Conservation (phyloP, 92 coral and sea anemone species). For the Umimayanthus chanpuru region DNA sequence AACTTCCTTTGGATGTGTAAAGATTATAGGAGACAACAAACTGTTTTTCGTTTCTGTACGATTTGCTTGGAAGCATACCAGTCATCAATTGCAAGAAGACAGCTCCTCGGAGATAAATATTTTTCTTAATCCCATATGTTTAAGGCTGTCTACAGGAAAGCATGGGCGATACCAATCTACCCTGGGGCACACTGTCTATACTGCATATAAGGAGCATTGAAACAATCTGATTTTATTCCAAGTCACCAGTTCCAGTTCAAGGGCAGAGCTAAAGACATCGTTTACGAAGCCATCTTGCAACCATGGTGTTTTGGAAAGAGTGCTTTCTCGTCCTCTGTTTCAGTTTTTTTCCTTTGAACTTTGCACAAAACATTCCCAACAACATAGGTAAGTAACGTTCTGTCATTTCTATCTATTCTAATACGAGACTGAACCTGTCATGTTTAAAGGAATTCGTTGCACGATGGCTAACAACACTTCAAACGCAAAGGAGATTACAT, state of each 20-base stretch:
- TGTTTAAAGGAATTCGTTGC: background rate
- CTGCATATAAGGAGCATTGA: constrained; percentile 24
- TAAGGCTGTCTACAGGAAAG: constrained; percentile 18
- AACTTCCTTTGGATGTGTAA: background rate
- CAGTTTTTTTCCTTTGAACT: background rate
- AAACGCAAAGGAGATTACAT: background rate
- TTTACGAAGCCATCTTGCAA: background rate
- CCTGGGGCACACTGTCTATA: constrained; percentile 42
- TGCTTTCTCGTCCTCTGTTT: background rate
- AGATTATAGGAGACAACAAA: background rate
- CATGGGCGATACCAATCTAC: constrained; percentile 22
- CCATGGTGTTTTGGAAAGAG: constrained; percentile 6
- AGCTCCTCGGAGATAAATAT: background rate
- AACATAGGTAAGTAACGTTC: constrained; percentile 21
- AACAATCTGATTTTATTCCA: constrained; percentile 12
- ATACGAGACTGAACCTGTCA: background rate
- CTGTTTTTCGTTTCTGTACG: constrained; percentile 19
- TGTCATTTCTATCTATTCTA: background rate
- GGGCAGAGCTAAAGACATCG: constrained; percentile 27
- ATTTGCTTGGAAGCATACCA: background rate
- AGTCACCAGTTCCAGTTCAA: background rate
- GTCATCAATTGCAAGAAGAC: constrained; percentile 40
- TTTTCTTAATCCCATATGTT: constrained; percentile 12
- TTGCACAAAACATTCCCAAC: constrained; percentile 14
- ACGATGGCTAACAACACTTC: background rate